Percentiles rank a stretch among this genome's conserved stretches.
phyloP scores from a whole-genome alignment of 1,140 invertebrate genomes.

The Euschistus heros region DNA sequence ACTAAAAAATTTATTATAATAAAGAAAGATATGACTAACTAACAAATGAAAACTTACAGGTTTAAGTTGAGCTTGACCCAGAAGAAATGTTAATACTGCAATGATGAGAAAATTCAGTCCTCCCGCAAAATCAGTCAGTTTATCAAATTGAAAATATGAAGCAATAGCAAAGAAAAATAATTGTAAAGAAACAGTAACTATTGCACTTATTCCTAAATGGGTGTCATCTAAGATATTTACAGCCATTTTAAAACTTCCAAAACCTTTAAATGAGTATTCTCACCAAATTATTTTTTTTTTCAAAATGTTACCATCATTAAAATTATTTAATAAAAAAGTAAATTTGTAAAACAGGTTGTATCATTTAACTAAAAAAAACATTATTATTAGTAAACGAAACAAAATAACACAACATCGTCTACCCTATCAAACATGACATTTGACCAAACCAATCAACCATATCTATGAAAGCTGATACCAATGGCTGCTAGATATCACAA shows the following conservation, averaged over 20 bases:
- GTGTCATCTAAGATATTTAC: slow-evolving; percentile 67
- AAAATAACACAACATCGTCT: too few species aligned
- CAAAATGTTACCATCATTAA: too few species aligned
- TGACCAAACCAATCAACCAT: too few species aligned
- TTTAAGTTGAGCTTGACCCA: slow-evolving; percentile 46
- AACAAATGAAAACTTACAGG: slow-evolving; percentile 37
- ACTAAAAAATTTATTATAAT: background rate
- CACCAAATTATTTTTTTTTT: too few species aligned
- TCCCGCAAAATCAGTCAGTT: slow-evolving; percentile 83
- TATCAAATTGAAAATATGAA: slow-evolving; percentile 75
- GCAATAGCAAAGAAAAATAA: slow-evolving; percentile 78
- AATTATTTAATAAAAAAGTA: too few species aligned
- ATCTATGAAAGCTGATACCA: too few species aligned
- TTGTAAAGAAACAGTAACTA: slow-evolving; percentile 78
- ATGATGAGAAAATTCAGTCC: slow-evolving; percentile 84
- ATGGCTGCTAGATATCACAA: too few species aligned
- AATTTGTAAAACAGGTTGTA: too few species aligned
- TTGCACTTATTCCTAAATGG: slow-evolving; percentile 77
- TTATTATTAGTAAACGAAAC: too few species aligned
- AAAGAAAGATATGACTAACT: background rate
- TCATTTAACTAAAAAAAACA: too few species aligned
- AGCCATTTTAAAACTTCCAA: slow-evolving; percentile 38
- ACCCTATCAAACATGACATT: too few species aligned
- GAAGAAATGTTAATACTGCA: slow-evolving; percentile 72
- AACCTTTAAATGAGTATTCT: too few species aligned